Conservation (phyloP, 2,797 vertebrate species). For the Danio choprae region DNA sequence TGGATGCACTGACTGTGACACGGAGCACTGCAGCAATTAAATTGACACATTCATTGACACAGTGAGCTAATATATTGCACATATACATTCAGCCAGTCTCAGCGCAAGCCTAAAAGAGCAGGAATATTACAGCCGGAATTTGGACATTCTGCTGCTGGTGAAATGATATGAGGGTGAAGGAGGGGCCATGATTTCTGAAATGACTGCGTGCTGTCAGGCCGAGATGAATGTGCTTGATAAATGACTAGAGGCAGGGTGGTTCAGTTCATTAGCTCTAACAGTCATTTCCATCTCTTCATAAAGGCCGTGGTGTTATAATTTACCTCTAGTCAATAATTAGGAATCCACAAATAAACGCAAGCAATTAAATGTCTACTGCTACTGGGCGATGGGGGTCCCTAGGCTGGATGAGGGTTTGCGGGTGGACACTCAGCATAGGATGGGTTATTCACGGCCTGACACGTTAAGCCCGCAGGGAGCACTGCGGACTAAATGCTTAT, state of each 20-base stretch:
- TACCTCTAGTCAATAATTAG: slow-evolving; percentile 99
- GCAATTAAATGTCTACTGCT: slow-evolving; percentile 99
- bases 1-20: neutral
- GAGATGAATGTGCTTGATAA: slow-evolving; percentile 92
- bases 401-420: slow-evolving; percentile 75
- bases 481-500: slow-evolving; percentile 85
- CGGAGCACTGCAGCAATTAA: slow-evolving; percentile 75
- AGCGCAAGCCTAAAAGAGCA: slow-evolving; percentile 63
- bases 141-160: neutral
- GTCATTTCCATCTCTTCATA: slow-evolving; percentile 95
- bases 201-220: slow-evolving; percentile 80
- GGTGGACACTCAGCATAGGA: slow-evolving; percentile 69
- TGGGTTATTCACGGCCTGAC: slow-evolving; percentile 72
- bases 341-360: slow-evolving; percentile 98
- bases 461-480: slow-evolving; percentile 37
- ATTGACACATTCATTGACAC: slow-evolving; percentile 72
- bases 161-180: neutral
- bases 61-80: slow-evolving; percentile 54
- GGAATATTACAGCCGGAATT: slow-evolving; percentile 68
- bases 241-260: slow-evolving; percentile 69
- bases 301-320: slow-evolving; percentile 96
- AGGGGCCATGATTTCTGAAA: slow-evolving; percentile 16
- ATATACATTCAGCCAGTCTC: neutral
- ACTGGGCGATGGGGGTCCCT: slow-evolving; percentile 69
- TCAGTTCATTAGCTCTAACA: slow-evolving; percentile 92